Conservation (phyloP, 2,888 invertebrate species). For the Luperina nickerlii region DNA sequence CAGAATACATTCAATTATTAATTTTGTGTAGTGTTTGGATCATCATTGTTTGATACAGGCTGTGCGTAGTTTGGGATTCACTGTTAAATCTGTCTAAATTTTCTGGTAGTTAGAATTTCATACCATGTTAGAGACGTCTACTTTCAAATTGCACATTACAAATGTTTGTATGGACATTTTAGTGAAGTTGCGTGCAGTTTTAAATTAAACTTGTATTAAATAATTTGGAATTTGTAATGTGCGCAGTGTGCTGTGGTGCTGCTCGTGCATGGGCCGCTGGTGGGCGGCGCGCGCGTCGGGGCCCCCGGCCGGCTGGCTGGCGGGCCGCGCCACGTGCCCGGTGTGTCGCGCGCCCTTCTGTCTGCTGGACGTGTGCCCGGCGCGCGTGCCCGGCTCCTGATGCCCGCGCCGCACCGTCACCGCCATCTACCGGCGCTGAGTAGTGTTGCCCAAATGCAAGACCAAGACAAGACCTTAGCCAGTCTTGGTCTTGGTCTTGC, state of each 20-base stretch:
- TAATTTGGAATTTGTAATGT: too few species aligned
- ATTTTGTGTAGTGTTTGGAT: too few species aligned
- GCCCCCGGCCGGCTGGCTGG: conserved; percentile 94
- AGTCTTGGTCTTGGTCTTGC: too few species aligned
- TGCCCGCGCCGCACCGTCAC: conserved; percentile 18
- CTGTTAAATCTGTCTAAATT: too few species aligned
- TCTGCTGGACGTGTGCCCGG: conserved; percentile 94
- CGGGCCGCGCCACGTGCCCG: conserved; percentile 96
- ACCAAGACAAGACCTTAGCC: too few species aligned
- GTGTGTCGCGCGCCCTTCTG: conserved; percentile 96
- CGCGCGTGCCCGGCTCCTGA: conserved; percentile 53
- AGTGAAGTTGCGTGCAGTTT: not conserved
- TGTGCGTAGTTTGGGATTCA: too few species aligned
- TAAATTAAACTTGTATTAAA: not conserved
- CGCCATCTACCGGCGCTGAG: conserved; percentile 18
- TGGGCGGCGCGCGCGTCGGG: conserved; percentile 95
- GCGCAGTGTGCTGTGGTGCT: conserved; percentile 96
- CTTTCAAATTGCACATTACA: not conserved
- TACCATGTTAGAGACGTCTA: not conserved
- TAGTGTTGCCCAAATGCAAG: too few species aligned
- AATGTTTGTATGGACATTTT: not conserved
- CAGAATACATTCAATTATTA: too few species aligned
- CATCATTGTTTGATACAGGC: too few species aligned
- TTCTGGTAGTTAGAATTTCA: too few species aligned
- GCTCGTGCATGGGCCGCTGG: conserved; percentile 96